phyloP scores from a whole-genome alignment of 1,140 invertebrate genomes.

The Pogonognathellus flavescens region DNA sequence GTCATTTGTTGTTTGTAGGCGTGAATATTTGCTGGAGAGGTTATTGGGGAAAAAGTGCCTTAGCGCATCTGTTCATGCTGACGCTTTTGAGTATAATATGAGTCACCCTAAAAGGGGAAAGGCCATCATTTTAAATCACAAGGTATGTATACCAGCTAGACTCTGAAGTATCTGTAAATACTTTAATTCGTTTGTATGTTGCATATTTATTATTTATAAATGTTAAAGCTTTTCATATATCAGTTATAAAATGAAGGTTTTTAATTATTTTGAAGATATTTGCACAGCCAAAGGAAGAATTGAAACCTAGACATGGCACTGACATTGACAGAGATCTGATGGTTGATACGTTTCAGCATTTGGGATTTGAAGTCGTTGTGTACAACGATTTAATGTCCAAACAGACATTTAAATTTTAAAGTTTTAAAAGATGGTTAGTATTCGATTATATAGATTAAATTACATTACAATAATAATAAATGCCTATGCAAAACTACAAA shows the following conservation, averaged over 20 bases:
- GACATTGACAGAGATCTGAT: constrained; percentile 74
- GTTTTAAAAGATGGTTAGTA: background rate
- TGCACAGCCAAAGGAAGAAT: background rate
- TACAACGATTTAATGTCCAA: constrained; percentile 74
- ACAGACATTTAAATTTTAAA: background rate
- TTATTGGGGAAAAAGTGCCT: background rate
- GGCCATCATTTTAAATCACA: constrained; percentile 93
- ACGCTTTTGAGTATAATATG: constrained; percentile 82
- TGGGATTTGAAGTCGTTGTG: constrained; percentile 85
- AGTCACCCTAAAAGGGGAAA: constrained; percentile 83
- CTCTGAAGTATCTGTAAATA: too few relatives aligned
- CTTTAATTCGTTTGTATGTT: background rate
- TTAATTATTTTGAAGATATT: constrained; percentile 15
- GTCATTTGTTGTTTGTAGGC: background rate
- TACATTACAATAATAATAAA: too few relatives aligned
- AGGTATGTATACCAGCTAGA: too few relatives aligned
- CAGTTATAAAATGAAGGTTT: background rate
- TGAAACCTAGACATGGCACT: constrained; percentile 69
- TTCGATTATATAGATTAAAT: background rate
- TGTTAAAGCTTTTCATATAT: background rate
- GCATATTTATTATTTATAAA: background rate
- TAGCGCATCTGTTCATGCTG: constrained; percentile 9
- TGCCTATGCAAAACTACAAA: too few relatives aligned
- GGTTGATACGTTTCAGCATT: constrained; percentile 74
- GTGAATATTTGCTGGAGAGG: background rate